Base-by-base conservation (phyloP, 2,797 vertebrate genomes). In the Alcedo atthis region DNA sequence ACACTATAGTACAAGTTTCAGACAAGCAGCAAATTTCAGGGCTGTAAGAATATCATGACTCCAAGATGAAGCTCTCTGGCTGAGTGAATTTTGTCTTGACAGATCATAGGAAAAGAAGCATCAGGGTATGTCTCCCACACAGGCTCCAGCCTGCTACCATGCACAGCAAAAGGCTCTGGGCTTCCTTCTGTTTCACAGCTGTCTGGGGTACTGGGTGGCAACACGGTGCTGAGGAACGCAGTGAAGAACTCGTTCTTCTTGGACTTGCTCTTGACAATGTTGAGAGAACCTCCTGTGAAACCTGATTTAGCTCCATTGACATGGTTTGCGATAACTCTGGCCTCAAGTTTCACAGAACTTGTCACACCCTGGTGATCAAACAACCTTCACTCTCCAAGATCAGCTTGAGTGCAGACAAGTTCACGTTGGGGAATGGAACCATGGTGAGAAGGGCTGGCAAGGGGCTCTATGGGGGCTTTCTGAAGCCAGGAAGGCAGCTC, bases 61-160 rank as follows among this genome's bases (percentile, higher is more conserved):
- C 25, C 30, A 74, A 55, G 46, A 35, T 19, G 28, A 88, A 87
- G 63, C 13, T 57, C 7, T 77, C 33, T 63, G 68, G 48, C 32
- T 74, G n/a, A 69, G n/a, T 64, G 49, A 89, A 81, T 87, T 88
- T 81, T 88, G 83, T 49, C 48, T 84, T 86, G 37, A 30, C 30
- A 74, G 57, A 67, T 57, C 17, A 69, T 53, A 59, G 28, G 19
- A 89, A 20, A 11, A 70, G 49, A 10, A 83, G 20, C 25, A 46
- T 12, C 16, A 32, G 26, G 58, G 21, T 10, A 48, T 21, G 4
- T 25, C 61, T 81, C 67, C 63, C 68, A 1, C 32, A 40, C n/a
- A 74, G 55, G 20, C n/a, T 66, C 8, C 54, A 78, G 28, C 14
- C 40, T 90, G 30, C 43, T 28, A 9, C 10, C 13, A 54, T 0